Evolutionary conservation across 2,113 vertebrate genomes (phyloP).

Genomic region (Jacana jacana): DNA sequence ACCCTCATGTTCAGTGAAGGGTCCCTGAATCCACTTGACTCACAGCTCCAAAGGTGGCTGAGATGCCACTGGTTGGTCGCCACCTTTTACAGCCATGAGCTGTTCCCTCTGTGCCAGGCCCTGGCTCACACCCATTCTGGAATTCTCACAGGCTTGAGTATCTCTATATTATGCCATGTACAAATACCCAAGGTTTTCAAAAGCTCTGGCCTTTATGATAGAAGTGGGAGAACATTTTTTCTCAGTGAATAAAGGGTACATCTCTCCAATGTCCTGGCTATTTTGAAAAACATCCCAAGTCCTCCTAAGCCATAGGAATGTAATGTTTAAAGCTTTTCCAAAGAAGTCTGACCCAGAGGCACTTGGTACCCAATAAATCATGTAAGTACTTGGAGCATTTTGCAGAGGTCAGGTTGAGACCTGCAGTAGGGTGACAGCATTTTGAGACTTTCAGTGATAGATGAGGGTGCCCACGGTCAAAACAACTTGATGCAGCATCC

Average conservation of each 20-base stretch:
- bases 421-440: not conserved
- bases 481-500: constrained; percentile 29
- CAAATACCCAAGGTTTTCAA: not conserved
- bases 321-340: not conserved
- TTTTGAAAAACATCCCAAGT: not conserved
- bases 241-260: not conserved
- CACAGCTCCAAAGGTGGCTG: rapidly evolving
- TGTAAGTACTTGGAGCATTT: not conserved
- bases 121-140: not conserved
- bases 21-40: not conserved
- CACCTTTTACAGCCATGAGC: not conserved
- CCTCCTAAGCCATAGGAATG: not conserved
- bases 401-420: not conserved
- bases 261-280: not conserved
- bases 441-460: constrained; percentile 25
- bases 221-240: not conserved
- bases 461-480: constrained; percentile 19
- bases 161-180: not conserved
- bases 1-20: rapidly evolving
- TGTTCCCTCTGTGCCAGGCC: not conserved
- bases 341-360: not conserved
- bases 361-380: not conserved
- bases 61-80: rapidly evolving
- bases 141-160: not conserved
- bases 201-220: not conserved